Evolutionary conservation across 2,113 vertebrate genomes (phyloP).

Genomic region (Thymallus thymallus): DNA sequence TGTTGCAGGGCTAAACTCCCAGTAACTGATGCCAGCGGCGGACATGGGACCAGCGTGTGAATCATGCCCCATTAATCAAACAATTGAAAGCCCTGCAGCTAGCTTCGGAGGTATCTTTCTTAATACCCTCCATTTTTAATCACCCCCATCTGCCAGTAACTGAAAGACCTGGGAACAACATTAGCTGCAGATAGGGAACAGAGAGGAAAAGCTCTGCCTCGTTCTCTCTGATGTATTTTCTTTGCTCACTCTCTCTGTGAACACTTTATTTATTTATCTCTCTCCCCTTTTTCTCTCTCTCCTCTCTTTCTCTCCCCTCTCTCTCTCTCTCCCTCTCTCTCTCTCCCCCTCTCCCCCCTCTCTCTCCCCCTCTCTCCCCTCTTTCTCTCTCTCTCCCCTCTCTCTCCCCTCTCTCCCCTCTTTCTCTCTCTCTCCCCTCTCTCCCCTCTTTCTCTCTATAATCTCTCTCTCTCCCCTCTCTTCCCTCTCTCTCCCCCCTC

Average conservation of each 20-base stretch:
- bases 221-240: background rate
- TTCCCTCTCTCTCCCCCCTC: background rate
- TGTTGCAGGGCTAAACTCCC: slow-evolving; percentile 57
- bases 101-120: slow-evolving; percentile 56
- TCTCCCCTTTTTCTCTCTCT: too few relatives aligned
- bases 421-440: too few relatives aligned
- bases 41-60: slow-evolving; percentile 54
- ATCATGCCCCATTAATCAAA: slow-evolving; percentile 73
- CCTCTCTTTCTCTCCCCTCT: background rate
- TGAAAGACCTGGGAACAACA: slow-evolving; percentile 38
- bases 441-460: too few relatives aligned
- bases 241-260: too few relatives aligned
- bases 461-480: too few relatives aligned
- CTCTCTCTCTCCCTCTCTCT: background rate
- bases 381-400: too few relatives aligned
- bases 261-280: too few relatives aligned
- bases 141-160: slow-evolving; percentile 61
- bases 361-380: too few relatives aligned
- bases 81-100: slow-evolving; percentile 55
- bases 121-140: slow-evolving; percentile 71
- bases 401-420: too few relatives aligned
- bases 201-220: slow-evolving; percentile 8
- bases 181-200: slow-evolving; percentile 30
- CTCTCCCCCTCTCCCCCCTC: too few relatives aligned
- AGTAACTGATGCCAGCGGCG: slow-evolving; percentile 53